These are phyloP conservation scores for Alouatta palliata DNA, from an alignment of 2,113 vertebrate species.

Conservation along the genomic window DNA sequence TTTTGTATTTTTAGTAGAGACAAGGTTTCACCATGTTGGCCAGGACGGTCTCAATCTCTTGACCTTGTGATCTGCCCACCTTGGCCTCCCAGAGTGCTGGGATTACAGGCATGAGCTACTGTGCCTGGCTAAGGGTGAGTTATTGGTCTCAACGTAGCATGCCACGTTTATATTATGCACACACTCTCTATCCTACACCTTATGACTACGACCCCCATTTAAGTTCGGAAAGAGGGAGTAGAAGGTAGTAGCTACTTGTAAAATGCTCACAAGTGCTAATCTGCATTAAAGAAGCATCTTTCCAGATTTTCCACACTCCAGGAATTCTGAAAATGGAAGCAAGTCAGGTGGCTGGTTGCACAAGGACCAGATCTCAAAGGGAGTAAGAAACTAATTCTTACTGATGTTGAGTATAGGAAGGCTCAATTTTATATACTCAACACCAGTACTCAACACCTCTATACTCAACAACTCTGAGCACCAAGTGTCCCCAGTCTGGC, in stretches of 20 bases:
- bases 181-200: background rate
- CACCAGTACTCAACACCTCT: too few relatives aligned
- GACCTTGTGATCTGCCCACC: too few relatives aligned
- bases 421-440: background rate
- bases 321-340: background rate
- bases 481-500: background rate
- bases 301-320: background rate
- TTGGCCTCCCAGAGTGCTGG: too few relatives aligned
- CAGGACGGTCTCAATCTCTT: too few relatives aligned
- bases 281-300: background rate
- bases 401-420: background rate
- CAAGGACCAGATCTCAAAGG: background rate
- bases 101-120: too few relatives aligned
- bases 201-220: background rate
- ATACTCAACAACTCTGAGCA: background rate
- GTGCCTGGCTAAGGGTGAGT: too few relatives aligned
- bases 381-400: background rate
- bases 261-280: background rate
- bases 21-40: too few relatives aligned
- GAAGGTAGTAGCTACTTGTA: background rate
- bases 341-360: background rate
- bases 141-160: background rate
- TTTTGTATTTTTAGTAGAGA: too few relatives aligned
- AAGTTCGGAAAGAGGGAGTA: too few relatives aligned
- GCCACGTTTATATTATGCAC: background rate